Conservation (phyloP, 2,888 invertebrate species). For the Thymelicus acteon region DNA sequence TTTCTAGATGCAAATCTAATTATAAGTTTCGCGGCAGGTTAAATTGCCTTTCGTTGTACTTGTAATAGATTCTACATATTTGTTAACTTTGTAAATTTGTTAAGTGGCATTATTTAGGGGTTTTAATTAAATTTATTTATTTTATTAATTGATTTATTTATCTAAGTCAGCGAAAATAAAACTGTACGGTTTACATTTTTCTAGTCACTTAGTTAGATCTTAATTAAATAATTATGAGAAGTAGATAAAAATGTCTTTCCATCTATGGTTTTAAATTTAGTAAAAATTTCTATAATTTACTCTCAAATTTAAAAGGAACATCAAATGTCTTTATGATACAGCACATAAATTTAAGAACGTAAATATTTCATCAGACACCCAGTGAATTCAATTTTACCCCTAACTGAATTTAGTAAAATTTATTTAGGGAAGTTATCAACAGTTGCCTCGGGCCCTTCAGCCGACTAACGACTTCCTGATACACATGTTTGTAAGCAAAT, state of each 20-base stretch:
- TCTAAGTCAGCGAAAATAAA: too few relatives aligned
- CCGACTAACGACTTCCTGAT: slow-evolving; percentile 33
- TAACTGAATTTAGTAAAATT: slow-evolving; percentile 40
- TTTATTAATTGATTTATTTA: too few relatives aligned
- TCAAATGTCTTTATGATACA: not conserved
- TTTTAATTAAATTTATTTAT: not conserved
- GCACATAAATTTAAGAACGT: slow-evolving; percentile 10
- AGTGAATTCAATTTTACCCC: slow-evolving; percentile 27
- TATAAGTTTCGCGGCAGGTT: slow-evolving; percentile 43
- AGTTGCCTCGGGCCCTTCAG: slow-evolving; percentile 33
- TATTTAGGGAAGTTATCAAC: slow-evolving; percentile 44
- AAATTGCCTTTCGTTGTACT: slow-evolving; percentile 43
- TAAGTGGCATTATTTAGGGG: not conserved
- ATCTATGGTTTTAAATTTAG: too few relatives aligned
- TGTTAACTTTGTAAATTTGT: slow-evolving; percentile 18
- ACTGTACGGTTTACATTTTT: too few relatives aligned
- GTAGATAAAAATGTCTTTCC: too few relatives aligned
- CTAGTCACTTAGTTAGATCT: too few relatives aligned
- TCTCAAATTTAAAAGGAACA: too few relatives aligned
- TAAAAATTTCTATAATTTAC: too few relatives aligned
- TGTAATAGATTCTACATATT: slow-evolving; percentile 39
- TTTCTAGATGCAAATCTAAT: slow-evolving; percentile 44
- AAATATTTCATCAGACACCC: slow-evolving; percentile 28
- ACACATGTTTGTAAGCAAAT: slow-evolving; percentile 25
- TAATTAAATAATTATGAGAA: too few relatives aligned